phyloP scores from a whole-genome alignment of 2,113 vertebrate species.

The Epinephelus cyanopodus region DNA sequence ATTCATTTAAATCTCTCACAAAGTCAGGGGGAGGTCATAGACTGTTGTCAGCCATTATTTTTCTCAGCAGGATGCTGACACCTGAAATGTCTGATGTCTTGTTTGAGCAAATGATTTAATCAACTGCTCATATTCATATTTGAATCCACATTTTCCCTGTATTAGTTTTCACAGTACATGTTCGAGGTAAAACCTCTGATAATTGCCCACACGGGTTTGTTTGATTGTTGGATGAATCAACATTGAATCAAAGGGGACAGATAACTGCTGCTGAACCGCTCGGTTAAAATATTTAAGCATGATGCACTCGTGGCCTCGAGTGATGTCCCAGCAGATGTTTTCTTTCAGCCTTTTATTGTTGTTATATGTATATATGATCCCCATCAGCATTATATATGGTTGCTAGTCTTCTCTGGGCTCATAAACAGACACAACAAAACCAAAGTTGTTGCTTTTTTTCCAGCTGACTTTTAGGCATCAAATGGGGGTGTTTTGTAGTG shows the following conservation, averaged over 20 bases:
- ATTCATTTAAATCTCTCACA: slow-evolving; percentile 55
- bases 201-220: neutral
- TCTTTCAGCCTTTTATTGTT: neutral
- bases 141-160: neutral
- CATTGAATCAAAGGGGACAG: neutral
- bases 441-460: too few species aligned
- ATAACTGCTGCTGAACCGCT: neutral
- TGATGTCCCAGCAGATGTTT: slow-evolving; percentile 13
- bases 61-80: neutral
- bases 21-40: slow-evolving; percentile 64
- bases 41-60: slow-evolving; percentile 2
- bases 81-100: slow-evolving; percentile 1
- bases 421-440: neutral
- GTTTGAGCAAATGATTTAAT: slow-evolving; percentile 5
- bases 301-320: neutral
- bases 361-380: neutral
- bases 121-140: neutral
- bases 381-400: neutral
- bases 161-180: neutral
- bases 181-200: neutral
- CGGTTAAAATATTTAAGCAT: neutral
- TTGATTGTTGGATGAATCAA: neutral
- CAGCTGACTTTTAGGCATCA: too few species aligned
- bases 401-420: neutral
- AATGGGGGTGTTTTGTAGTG: too few species aligned